Evolutionary conservation across 2,113 vertebrate genomes (phyloP), one percentile per base, ranked within the genome.

Genomic region (Enhydra lutris): DNA sequence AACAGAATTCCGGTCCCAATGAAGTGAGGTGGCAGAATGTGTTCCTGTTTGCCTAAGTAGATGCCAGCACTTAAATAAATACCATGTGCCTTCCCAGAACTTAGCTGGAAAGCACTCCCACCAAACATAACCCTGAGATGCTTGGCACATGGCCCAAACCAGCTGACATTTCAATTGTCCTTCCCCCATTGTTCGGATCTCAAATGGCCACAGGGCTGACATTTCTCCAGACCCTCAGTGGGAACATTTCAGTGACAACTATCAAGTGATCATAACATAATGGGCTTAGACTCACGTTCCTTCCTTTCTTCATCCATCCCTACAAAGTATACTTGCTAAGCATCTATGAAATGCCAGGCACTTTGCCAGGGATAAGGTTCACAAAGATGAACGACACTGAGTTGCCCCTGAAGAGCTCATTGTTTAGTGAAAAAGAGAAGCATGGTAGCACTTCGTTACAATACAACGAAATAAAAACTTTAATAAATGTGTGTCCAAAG

Each of bases 11-110:
- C 92, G 76, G n/a, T 59, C 93, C 42, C 80, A 57, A 55, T 92
- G 94, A 91, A 83, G 69, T 61, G 24, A 96, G 85, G 95, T 92
- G 76, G 87, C 94, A 96, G 87, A 97, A 90, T 34, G 61, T 34
- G 96, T 98, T 98, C 95, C 88, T 96, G 95, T 97, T 97, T 95
- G 74, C 94, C 59, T 95, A 97, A 96, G 55, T 61, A 91, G 94
- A 76, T 91, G 94, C 96, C 97, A 96, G 42, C 34, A 8, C 92
- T 97, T 97, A 97, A 96, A 95, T 91, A 96, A 95, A 96, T 55
- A 96, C 13, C 11, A 39, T 42, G 42, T 92, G 95, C 97, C 92
- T 98, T 97, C 97, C 97, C 95, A 96, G 97, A 97, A 97, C 85
- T 97, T 89, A 39, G 74, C n/a, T 87, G 89, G 52, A 88, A 97